Conservation (phyloP, 2,888 invertebrate genomes). For the Napeogenes sylphis region DNA sequence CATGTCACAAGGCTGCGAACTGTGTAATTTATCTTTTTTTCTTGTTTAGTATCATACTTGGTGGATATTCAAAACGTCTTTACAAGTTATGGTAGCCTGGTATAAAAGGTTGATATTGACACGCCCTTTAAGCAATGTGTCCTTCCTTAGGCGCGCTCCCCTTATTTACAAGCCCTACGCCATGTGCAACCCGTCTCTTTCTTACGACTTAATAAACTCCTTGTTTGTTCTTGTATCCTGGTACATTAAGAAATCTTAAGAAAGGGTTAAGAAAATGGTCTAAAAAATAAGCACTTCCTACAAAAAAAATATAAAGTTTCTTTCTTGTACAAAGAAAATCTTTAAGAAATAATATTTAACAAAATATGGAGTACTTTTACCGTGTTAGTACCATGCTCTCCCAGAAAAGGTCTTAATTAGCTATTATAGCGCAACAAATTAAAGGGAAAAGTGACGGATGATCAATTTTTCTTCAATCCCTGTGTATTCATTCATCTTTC, state of each 20-base stretch:
- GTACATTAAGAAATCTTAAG: constrained; percentile 1
- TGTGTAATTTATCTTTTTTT: no score
- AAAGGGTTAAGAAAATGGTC: not conserved
- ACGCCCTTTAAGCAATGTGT: constrained; percentile 23
- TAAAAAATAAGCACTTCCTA: not conserved
- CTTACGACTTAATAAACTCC: not conserved
- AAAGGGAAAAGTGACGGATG: no score
- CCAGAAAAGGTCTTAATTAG: no score
- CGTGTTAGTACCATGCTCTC: no score
- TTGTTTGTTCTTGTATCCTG: not conserved
- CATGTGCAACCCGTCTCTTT: not conserved
- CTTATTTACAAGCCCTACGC: constrained; percentile 12
- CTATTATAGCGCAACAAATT: no score
- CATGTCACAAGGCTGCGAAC: no score
- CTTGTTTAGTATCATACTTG: no score
- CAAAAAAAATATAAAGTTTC: not conserved
- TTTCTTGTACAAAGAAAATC: not conserved
- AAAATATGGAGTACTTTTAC: no score
- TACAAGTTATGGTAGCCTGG: constrained; percentile 13
- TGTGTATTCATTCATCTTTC: no score
- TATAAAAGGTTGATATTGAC: constrained; percentile 32
- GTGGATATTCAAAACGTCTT: constrained; percentile 5
- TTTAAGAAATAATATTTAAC: no score
- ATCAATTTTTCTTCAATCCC: no score
- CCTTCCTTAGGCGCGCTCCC: constrained; percentile 16